A percentile compares a stretch with the other conserved stretches of the same genome.
Conservation (phyloP, 2,888 invertebrate species). For the Spilarctia lutea region DNA sequence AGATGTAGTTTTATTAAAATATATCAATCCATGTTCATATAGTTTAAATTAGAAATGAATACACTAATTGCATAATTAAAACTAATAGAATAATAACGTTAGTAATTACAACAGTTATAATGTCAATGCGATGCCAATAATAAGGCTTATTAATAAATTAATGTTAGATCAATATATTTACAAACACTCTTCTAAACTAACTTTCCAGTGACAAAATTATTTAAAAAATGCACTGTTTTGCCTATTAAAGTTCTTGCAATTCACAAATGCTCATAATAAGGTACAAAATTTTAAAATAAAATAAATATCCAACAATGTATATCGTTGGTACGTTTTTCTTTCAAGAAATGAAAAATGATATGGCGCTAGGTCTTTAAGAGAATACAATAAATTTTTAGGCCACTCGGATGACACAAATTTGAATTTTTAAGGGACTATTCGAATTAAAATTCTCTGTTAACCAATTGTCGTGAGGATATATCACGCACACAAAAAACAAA, state of each 20-base stretch:
- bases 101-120: neutral
- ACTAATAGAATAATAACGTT: neutral
- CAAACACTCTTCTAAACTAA: conserved; percentile 19
- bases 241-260: conserved; percentile 9
- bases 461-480: neutral
- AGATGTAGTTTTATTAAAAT: neutral
- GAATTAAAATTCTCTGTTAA: neutral
- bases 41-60: neutral
- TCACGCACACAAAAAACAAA: neutral
- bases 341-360: neutral
- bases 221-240: conserved; percentile 20
- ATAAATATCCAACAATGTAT: neutral
- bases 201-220: conserved; percentile 26
- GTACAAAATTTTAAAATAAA: neutral
- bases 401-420: too few relatives aligned
- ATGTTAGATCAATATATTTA: conserved; percentile 18
- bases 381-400: neutral
- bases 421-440: neutral
- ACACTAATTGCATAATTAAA: neutral
- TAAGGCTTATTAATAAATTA: conserved; percentile 37
- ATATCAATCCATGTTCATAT: neutral
- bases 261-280: neutral
- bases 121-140: conserved; percentile 9
- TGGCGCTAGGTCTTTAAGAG: neutral
- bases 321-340: neutral